Evolutionary conservation across 2,113 vertebrate genomes (phyloP).

Genomic region (Cnemophilus loriae): DNA sequence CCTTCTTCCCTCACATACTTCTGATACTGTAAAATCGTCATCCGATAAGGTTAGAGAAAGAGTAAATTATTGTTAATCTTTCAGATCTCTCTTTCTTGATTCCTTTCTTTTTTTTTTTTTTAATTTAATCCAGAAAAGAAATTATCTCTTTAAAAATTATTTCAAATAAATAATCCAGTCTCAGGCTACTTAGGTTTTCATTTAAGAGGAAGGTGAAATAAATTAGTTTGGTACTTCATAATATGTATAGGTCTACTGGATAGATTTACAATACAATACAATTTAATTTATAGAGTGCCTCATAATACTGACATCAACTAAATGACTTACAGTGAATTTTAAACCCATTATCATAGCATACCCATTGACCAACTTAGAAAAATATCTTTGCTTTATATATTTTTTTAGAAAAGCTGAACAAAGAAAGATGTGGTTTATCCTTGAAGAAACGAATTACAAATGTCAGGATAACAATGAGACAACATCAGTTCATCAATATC

Average conservation of each 20-base stretch:
- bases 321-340: constrained; percentile 15
- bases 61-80: not conserved
- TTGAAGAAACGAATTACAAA: not conserved
- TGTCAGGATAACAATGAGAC: not conserved
- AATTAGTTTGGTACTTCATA: constrained; percentile 6
- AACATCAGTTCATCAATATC: not conserved
- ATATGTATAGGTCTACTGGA: constrained; percentile 16
- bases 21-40: not conserved
- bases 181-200: not conserved
- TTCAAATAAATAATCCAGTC: not conserved
- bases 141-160: not conserved
- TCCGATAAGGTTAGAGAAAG: not conserved
- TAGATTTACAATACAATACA: constrained; percentile 39
- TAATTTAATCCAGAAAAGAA: not conserved
- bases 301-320: constrained; percentile 30
- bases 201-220: not conserved
- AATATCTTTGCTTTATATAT: not conserved
- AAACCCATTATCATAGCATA: constrained; percentile 6
- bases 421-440: not conserved
- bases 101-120: not conserved
- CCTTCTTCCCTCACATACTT: not conserved
- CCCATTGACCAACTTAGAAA: not conserved
- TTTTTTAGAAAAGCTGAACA: not conserved
- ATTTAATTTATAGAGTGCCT: constrained; percentile 21
- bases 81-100: not conserved